phyloP scores from a whole-genome alignment of 1,140 invertebrate genomes.

The Leptinotarsa lineolata region DNA sequence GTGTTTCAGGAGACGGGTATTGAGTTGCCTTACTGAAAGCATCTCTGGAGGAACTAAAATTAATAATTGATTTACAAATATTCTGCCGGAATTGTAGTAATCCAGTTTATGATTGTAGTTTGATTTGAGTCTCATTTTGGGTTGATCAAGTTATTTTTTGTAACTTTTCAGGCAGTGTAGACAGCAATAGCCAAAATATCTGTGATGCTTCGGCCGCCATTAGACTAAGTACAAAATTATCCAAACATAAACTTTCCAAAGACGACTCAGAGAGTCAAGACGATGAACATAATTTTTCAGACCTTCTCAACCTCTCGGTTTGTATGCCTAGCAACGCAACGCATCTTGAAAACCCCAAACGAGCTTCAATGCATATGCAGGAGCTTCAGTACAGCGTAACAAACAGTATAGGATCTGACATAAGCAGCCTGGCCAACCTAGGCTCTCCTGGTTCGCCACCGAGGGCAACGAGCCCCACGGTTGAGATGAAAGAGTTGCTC shows the following conservation, averaged over 20 bases:
- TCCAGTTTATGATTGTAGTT: too few relatives aligned
- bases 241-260: constrained; percentile 31
- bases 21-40: too few relatives aligned
- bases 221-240: constrained; percentile 12
- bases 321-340: constrained; percentile 46
- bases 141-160: too few relatives aligned
- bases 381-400: constrained; percentile 50
- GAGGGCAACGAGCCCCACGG: constrained; percentile 76
- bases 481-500: constrained; percentile 68
- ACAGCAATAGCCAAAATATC: constrained; percentile 41
- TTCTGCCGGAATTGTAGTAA: too few relatives aligned
- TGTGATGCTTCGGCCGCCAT: constrained; percentile 40
- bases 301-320: constrained; percentile 51
- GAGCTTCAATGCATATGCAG: constrained; percentile 38
- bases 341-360: constrained; percentile 36
- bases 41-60: too few relatives aligned
- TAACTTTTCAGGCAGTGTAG: constrained; percentile 23
- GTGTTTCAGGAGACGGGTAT: too few relatives aligned
- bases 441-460: constrained; percentile 73
- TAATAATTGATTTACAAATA: too few relatives aligned
- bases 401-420: constrained; percentile 67
- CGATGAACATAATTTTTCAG: constrained; percentile 52
- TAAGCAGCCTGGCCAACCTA: constrained; percentile 67
- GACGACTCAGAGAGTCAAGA: constrained; percentile 42
- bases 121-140: too few relatives aligned